These are phyloP conservation scores for Propsilocerus akamusi DNA, from an alignment of 1,140 invertebrate genomes.

Conservation along the genomic window DNA sequence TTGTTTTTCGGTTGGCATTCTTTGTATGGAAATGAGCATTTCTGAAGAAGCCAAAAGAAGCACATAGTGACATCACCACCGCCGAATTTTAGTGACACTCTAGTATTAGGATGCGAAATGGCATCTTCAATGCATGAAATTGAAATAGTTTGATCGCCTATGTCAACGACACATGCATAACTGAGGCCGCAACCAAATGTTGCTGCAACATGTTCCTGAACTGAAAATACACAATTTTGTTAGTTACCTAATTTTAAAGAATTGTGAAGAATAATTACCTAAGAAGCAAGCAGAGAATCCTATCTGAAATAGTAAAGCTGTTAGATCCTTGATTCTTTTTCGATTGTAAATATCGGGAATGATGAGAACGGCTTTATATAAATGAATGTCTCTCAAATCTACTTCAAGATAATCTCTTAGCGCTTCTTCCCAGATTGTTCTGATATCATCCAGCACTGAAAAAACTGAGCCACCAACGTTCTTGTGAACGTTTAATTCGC, in stretches of 20 bases:
- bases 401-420: constrained; percentile 51
- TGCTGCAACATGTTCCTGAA: constrained; percentile 74
- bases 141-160: constrained; percentile 89
- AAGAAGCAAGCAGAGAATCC: constrained; percentile 84
- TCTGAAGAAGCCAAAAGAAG: constrained; percentile 69
- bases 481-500: constrained; percentile 69
- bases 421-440: constrained; percentile 71
- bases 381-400: constrained; percentile 40
- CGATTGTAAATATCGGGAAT: constrained; percentile 85
- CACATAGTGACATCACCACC: constrained; percentile 75
- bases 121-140: constrained; percentile 94
- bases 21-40: constrained; percentile 77
- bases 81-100: constrained; percentile 72
- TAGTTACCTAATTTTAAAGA: constrained; percentile 6
- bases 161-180: constrained; percentile 85
- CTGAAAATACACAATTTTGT: constrained; percentile 8
- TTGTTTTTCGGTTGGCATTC: constrained; percentile 49
- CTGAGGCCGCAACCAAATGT: constrained; percentile 86
- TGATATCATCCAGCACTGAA: constrained; percentile 64
- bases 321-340: constrained; percentile 68
- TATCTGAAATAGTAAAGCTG: constrained; percentile 62
- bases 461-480: constrained; percentile 69
- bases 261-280: constrained; percentile 28
- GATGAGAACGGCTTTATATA: constrained; percentile 72
- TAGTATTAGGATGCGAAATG: constrained; percentile 73